These are phyloP conservation scores for Triops cancriformis DNA, from an alignment of 1,140 invertebrate genomes.

Conservation along the genomic window DNA sequence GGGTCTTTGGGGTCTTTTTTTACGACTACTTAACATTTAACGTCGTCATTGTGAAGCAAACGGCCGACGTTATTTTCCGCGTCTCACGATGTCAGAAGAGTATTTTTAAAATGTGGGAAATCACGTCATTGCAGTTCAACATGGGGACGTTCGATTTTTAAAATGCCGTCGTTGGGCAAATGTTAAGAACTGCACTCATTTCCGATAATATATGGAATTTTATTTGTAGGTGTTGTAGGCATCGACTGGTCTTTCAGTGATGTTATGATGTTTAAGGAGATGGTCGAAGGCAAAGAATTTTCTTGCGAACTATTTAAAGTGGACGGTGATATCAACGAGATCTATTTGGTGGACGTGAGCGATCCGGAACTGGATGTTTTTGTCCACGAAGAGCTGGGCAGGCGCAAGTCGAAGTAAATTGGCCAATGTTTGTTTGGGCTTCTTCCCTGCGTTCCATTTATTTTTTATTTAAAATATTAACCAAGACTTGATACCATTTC, in stretches of 20 bases:
- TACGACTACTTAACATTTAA: too few relatives aligned
- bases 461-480: not conserved
- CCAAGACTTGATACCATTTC: not conserved
- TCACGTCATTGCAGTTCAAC: too few relatives aligned
- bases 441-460: not conserved
- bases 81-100: too few relatives aligned
- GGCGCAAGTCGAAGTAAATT: not conserved
- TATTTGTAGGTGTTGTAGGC: not conserved
- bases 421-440: not conserved
- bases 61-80: too few relatives aligned
- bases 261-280: not conserved
- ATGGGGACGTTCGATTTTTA: too few relatives aligned
- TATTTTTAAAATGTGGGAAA: too few relatives aligned
- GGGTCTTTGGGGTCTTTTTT: too few relatives aligned
- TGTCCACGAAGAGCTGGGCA: not conserved
- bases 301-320: not conserved
- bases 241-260: not conserved
- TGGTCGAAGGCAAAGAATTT: not conserved
- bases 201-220: too few relatives aligned
- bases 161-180: too few relatives aligned
- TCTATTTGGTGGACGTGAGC: not conserved
- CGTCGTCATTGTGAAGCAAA: too few relatives aligned
- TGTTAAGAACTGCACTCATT: too few relatives aligned
- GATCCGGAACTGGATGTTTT: not conserved
- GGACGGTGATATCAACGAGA: not conserved